phyloP scores from a whole-genome alignment of 2,797 vertebrate genomes.

The Scomberomorus guttatus region DNA sequence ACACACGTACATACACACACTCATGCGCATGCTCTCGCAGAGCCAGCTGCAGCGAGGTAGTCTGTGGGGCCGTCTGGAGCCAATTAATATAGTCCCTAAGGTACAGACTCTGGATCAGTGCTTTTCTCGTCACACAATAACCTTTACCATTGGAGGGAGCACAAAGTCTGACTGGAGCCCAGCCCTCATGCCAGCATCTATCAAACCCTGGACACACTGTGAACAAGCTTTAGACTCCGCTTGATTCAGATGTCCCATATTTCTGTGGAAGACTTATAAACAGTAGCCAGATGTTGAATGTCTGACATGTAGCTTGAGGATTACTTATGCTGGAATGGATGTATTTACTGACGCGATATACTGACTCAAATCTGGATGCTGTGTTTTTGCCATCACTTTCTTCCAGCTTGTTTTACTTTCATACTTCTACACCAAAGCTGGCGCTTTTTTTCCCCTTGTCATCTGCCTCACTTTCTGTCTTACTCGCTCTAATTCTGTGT shows the following conservation, averaged over 20 bases:
- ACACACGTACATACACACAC: not conserved
- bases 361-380: not conserved
- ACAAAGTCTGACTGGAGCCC: conserved; percentile 61
- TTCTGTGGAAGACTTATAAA: conserved; percentile 6
- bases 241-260: conserved; percentile 15
- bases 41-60: conserved; percentile 75
- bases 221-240: conserved; percentile 4
- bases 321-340: not conserved
- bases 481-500: not conserved
- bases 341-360: not conserved
- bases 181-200: conserved; percentile 48
- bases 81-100: conserved; percentile 76
- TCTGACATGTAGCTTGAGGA: not conserved
- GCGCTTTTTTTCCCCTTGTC: too few species aligned
- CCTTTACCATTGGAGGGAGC: conserved; percentile 68
- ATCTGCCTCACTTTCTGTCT: not conserved
- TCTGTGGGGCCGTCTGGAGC: conserved; percentile 84
- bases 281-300: not conserved
- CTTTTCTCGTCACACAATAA: conserved; percentile 73
- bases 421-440: not conserved
- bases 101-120: conserved; percentile 78
- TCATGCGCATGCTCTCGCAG: conserved; percentile 16
- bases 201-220: conserved; percentile 23
- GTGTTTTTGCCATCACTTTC: not conserved
- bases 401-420: not conserved